phyloP scores from a whole-genome alignment of 2,888 invertebrate genomes.

The Pristionchus mayeri region DNA sequence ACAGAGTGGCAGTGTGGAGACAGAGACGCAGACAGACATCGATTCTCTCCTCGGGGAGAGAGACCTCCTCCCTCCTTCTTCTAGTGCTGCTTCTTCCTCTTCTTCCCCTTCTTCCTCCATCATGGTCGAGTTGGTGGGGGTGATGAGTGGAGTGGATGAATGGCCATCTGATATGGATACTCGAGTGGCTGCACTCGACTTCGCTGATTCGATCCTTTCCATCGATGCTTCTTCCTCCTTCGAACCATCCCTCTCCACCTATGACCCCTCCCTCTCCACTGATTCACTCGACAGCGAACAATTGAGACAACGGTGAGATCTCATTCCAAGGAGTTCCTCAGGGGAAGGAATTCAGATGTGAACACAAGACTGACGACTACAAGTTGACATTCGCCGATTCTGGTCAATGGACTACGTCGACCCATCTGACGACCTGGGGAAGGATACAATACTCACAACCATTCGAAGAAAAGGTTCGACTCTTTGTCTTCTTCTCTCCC shows the following conservation, averaged over 20 bases:
- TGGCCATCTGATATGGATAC: slow-evolving; percentile 75
- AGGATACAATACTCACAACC: slow-evolving; percentile 68
- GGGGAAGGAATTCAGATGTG: slow-evolving; percentile 52
- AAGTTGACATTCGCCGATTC: slow-evolving; percentile 75
- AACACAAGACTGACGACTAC: slow-evolving; percentile 71
- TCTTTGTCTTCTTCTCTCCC: slow-evolving; percentile 15
- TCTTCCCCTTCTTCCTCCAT: no score
- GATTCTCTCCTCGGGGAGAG: slow-evolving; percentile 18
- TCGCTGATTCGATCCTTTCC: slow-evolving; percentile 60
- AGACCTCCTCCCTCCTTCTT: slow-evolving; percentile 34
- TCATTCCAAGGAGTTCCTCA: not conserved
- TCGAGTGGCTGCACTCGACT: slow-evolving; percentile 75
- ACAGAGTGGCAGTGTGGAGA: slow-evolving; percentile 24
- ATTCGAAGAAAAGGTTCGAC: slow-evolving; percentile 64
- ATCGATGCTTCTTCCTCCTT: slow-evolving; percentile 42
- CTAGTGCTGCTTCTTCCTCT: no score
- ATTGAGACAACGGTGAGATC: slow-evolving; percentile 61
- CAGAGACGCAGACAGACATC: slow-evolving; percentile 47
- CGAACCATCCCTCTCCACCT: slow-evolving; percentile 48
- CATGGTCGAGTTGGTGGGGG: slow-evolving; percentile 60
- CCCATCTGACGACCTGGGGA: slow-evolving; percentile 75
- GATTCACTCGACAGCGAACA: slow-evolving; percentile 73
- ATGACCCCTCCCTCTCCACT: slow-evolving; percentile 69
- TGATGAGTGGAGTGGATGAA: slow-evolving; percentile 62
- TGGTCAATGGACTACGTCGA: slow-evolving; percentile 68